Percentiles rank a stretch among this genome's conserved stretches.
Conservation (phyloP, 2,113 vertebrate species). For the Tragelaphus buxtoni region DNA sequence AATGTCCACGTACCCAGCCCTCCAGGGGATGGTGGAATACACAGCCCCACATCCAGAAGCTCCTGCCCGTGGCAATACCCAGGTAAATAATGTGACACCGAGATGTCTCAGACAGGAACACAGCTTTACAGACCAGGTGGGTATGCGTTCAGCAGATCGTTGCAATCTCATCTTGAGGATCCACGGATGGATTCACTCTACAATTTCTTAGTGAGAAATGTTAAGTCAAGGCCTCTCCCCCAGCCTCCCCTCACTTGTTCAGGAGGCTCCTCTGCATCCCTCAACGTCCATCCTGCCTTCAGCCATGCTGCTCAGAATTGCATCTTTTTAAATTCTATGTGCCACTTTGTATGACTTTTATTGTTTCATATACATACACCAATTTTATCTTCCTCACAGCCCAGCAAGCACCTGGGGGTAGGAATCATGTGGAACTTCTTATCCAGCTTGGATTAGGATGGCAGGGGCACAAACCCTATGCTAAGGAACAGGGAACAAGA, state of each 20-base stretch:
- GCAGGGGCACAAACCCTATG: background rate
- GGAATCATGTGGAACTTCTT: background rate
- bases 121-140: background rate
- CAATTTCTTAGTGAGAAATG: background rate
- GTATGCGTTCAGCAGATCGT: background rate
- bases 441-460: no score
- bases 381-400: background rate
- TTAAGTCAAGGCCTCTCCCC: background rate
- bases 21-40: background rate
- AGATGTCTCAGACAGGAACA: background rate
- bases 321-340: background rate
- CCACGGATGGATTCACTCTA: background rate
- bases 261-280: background rate
- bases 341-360: background rate
- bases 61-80: background rate
- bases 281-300: background rate
- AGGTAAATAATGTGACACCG: background rate
- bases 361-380: background rate
- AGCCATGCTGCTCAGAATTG: background rate
- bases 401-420: background rate
- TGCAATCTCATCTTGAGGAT: background rate
- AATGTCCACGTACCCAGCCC: background rate
- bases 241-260: background rate
- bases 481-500: background rate
- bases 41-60: background rate